These are phyloP conservation scores for Chamaetylas fuelleborni DNA, from an alignment of 2,113 vertebrate species.

Conservation along the genomic window DNA sequence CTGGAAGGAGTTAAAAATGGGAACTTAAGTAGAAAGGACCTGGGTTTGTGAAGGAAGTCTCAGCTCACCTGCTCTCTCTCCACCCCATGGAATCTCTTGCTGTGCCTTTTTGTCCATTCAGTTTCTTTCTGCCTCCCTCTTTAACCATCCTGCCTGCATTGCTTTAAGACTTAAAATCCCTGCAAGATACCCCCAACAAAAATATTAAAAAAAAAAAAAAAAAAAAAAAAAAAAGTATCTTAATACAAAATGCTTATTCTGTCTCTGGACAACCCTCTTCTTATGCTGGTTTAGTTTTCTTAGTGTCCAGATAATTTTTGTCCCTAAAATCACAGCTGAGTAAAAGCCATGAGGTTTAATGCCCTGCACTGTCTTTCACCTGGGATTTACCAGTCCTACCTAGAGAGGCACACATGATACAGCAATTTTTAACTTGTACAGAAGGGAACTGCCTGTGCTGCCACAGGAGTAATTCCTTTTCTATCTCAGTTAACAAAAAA, in stretches of 20 bases:
- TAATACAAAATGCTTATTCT: not conserved
- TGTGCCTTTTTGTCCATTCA: not conserved
- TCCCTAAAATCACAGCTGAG: not conserved
- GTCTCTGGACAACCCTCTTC: not conserved
- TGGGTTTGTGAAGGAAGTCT: not conserved
- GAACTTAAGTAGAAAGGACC: not conserved
- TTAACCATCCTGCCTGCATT: not conserved
- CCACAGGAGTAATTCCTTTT: slow-evolving; percentile 55
- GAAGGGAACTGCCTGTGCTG: not conserved
- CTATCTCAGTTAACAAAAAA: slow-evolving; percentile 34
- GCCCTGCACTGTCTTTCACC: not conserved
- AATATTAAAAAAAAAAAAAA: not conserved
- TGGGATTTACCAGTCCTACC: not conserved
- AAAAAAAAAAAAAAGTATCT: not conserved
- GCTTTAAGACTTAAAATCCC: not conserved
- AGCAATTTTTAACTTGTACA: not conserved
- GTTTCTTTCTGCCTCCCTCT: not conserved
- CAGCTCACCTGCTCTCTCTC: not conserved
- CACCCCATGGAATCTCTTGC: not conserved
- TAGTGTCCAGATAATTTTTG: not conserved
- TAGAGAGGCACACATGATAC: not conserved
- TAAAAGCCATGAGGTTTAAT: not conserved
- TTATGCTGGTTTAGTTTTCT: not conserved
- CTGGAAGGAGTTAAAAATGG: not conserved
- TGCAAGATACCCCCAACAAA: not conserved